Base-by-base conservation (phyloP, 2,797 vertebrate genomes). In the Chelon labrosus region DNA sequence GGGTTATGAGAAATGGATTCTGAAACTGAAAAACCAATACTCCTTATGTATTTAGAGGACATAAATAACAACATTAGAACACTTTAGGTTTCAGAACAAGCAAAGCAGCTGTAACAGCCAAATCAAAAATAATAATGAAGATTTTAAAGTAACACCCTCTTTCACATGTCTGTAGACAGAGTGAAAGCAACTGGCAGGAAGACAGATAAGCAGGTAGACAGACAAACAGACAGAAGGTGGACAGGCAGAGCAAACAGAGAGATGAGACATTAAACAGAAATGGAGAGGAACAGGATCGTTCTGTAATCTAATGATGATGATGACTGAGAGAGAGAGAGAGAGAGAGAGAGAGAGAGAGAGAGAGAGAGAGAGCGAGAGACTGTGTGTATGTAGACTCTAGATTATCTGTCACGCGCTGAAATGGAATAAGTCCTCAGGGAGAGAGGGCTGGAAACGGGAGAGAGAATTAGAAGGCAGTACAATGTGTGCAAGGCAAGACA, bases 391-490 rank as follows among this genome's bases (percentile, higher is more conserved):
- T 51, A n/a, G 53, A 70, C 75, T 77, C 50, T 44, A 54, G 47
- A 86, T 89, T 82, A 85, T 90, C 81, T 82, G 76, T 85, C 89
- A 87, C 78, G 75, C 70, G 67, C 73, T 80, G 82, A 84, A 85
- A 85, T 83, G 84, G 77, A 85, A 87, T 73, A 77, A 88, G 79
- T 87, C 84, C 79, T 83, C 13, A 10, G 78, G 78, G 80, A 73
- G 7, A 19, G 46, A 53, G 53, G 57, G 67, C 22, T 19, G 58
- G 71, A 60, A 59, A 44, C 54, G 70, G 44, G 31, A 35, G 50
- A 44, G n/a, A 44, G 49, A 50, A 53, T 10, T 56, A 50, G 52
- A 37, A 73, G 50, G 5, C 31, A 50, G 35, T 25, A 50, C 1
- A 10, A 42, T 58, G 51, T 66, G 65, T 12, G 25, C 53, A 71